Evolutionary conservation across 1,140 invertebrate genomes (phyloP).

Genomic region (Apis dorsata): DNA sequence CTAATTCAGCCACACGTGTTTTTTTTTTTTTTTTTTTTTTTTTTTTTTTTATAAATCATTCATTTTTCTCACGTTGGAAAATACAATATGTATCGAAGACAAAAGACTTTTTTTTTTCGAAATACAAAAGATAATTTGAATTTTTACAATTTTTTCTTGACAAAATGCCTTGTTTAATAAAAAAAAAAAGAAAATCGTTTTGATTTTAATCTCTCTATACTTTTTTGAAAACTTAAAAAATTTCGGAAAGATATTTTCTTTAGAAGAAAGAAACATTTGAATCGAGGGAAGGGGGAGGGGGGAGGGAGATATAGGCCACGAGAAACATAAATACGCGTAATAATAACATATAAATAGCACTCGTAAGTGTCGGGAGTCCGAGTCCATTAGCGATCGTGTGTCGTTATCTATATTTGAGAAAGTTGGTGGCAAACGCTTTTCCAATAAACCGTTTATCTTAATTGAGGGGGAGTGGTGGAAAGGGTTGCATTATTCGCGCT

Average conservation of each 20-base stretch:
- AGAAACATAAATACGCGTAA: background rate
- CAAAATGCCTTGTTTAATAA: no score
- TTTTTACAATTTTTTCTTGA: no score
- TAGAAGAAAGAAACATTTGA: no score
- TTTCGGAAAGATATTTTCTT: no score
- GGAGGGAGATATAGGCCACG: no score
- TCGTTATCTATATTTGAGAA: conserved; percentile 10
- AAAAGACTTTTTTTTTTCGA: no score
- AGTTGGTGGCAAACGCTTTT: conserved; percentile 8
- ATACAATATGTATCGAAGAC: conserved; percentile 12
- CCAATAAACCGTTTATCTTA: conserved; percentile 33
- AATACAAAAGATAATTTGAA: no score
- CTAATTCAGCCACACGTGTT: background rate
- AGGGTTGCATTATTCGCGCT: conserved; percentile 13
- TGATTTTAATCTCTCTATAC: no score
- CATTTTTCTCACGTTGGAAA: conserved; percentile 18
- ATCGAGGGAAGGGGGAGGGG: no score
- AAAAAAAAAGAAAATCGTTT: no score
- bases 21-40: no score
- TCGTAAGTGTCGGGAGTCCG: conserved; percentile 4
- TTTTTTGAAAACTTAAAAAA: no score
- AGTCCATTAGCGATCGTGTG: background rate
- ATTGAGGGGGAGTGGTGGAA: background rate
- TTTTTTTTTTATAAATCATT: background rate
- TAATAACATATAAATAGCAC: background rate